Evolutionary conservation across 1,140 invertebrate species (phyloP).

Genomic region (Batillaria attramentaria): DNA sequence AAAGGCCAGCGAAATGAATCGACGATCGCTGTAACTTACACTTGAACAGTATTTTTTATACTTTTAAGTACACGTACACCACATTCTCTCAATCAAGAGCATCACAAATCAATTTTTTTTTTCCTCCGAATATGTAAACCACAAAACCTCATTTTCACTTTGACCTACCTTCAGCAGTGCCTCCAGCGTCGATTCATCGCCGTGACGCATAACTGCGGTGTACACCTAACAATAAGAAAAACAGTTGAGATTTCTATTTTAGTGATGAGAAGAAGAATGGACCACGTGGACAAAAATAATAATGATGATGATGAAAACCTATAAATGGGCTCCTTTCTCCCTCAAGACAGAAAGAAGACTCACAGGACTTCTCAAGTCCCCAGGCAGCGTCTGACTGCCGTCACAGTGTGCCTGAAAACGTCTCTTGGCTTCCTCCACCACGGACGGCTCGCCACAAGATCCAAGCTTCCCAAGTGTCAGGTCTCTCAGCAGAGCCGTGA

Average conservation of each 20-base stretch:
- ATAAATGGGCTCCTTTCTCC: neutral
- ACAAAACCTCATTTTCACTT: neutral
- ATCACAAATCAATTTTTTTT: too few species aligned
- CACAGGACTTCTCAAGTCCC: conserved; percentile 87
- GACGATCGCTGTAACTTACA: neutral
- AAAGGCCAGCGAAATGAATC: neutral
- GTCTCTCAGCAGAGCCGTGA: conserved; percentile 87
- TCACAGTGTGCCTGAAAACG: conserved; percentile 81
- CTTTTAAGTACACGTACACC: neutral
- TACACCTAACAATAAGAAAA: conserved; percentile 76
- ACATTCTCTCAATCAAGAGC: neutral
- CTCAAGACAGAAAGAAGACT: conserved; percentile 27
- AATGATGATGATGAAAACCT: neutral
- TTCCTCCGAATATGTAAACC: neutral
- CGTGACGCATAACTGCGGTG: conserved; percentile 82
- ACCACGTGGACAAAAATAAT: conserved; percentile 14
- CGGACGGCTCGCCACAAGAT: conserved; percentile 82
- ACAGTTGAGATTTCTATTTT: neutral
- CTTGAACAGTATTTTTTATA: neutral
- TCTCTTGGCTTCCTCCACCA: conserved; percentile 80
- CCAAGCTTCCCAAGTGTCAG: conserved; percentile 87
- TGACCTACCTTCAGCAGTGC: conserved; percentile 77
- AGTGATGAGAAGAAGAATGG: neutral
- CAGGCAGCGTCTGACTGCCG: conserved; percentile 78
- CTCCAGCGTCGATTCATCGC: conserved; percentile 81